Evolutionary conservation across 2,797 vertebrate genomes (phyloP).

Genomic region (Sebastes oblongus): DNA sequence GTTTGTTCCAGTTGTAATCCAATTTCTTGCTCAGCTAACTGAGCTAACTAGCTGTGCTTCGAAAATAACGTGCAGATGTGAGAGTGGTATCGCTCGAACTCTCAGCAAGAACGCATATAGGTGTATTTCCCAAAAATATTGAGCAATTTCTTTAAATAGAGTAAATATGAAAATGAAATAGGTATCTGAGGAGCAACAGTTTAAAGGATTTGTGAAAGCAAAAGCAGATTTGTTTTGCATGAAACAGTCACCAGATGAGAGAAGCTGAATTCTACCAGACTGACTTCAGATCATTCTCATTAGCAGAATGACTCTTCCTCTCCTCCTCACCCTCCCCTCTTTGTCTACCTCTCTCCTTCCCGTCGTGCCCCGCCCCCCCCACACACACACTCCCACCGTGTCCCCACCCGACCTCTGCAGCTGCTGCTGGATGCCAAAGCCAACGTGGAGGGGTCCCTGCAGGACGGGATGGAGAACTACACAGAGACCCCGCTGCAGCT

Average conservation of each 20-base stretch:
- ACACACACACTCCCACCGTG: neutral
- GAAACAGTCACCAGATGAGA: neutral
- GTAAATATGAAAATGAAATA: neutral
- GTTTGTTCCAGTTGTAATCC: neutral
- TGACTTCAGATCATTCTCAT: constrained; percentile 2
- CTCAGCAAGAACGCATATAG: neutral
- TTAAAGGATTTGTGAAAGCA: neutral
- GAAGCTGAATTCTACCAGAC: neutral
- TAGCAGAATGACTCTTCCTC: neutral
- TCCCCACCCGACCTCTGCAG: constrained; percentile 71
- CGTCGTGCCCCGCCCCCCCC: neutral
- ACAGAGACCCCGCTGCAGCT: constrained; percentile 97
- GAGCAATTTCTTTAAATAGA: neutral
- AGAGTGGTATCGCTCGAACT: neutral
- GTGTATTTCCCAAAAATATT: neutral
- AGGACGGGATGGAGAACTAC: constrained; percentile 96
- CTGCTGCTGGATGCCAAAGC: constrained; percentile 94
- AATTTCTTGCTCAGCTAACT: neutral
- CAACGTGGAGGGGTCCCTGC: constrained; percentile 94
- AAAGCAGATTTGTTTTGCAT: neutral
- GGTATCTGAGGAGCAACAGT: neutral
- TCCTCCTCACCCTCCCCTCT: constrained; percentile 1
- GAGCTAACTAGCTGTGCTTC: neutral
- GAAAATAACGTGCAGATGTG: neutral
- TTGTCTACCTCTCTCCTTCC: neutral